These are phyloP conservation scores for Nasonovia ribisnigri DNA, from an alignment of 2,888 invertebrate genomes.

Conservation along the genomic window DNA sequence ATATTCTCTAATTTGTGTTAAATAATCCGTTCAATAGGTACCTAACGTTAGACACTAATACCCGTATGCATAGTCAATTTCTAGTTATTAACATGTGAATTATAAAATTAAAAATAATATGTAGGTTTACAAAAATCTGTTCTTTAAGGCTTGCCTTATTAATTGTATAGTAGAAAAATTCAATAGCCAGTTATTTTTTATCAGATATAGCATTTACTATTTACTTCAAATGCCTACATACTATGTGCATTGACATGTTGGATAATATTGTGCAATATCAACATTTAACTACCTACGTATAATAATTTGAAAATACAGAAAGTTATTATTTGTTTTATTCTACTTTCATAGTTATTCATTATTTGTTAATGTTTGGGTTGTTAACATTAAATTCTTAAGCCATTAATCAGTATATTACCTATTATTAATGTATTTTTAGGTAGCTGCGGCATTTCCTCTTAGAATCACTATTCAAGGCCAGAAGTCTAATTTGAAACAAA, in stretches of 20 bases:
- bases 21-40: not conserved
- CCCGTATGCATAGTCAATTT: not conserved
- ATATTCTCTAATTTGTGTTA: not conserved
- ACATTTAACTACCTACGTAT: not conserved
- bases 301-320: not conserved
- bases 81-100: not conserved
- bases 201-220: not conserved
- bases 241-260: not conserved
- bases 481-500: slow-evolving; percentile 49
- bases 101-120: not conserved
- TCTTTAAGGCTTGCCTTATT: not conserved
- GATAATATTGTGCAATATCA: not conserved
- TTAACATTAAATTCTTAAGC: not conserved
- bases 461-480: slow-evolving; percentile 54
- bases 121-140: not conserved
- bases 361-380: not conserved
- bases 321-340: not conserved
- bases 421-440: slow-evolving; percentile 31
- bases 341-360: not conserved
- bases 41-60: not conserved
- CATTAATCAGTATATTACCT: no score
- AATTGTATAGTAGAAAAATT: not conserved
- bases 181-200: not conserved
- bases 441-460: slow-evolving; percentile 52
- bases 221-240: not conserved